Evolutionary conservation across 2,113 vertebrate species (phyloP).

Genomic region (Columbina picui): DNA sequence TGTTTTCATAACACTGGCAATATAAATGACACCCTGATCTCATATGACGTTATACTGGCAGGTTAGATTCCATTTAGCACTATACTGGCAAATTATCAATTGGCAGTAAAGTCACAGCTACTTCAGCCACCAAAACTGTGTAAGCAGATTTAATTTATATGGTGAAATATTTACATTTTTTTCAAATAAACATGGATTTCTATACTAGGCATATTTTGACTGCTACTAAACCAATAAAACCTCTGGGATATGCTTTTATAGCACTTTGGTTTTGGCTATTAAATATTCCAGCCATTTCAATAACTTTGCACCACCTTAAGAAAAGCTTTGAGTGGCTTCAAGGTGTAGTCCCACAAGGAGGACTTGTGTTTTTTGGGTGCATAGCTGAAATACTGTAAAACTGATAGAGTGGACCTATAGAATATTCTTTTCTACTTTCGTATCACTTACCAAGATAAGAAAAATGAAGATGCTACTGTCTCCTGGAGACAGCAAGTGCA

Average conservation of each 20-base stretch:
- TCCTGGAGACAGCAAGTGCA: background rate
- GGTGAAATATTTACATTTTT: conserved; percentile 66
- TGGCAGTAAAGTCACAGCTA: conserved; percentile 50
- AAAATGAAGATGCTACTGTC: background rate
- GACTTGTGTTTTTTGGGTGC: background rate
- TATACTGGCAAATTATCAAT: conserved; percentile 45
- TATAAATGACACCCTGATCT: background rate
- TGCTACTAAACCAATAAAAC: conserved; percentile 53
- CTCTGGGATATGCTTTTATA: conserved; percentile 13
- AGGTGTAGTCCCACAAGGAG: background rate
- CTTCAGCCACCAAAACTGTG: conserved; percentile 51
- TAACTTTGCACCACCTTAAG: background rate
- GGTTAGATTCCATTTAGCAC: conserved; percentile 15
- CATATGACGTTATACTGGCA: conserved; percentile 39
- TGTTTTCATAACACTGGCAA: conserved; percentile 21
- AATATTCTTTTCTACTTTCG: background rate
- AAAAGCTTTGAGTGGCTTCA: background rate
- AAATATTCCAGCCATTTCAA: conserved; percentile 29
- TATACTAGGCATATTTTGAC: conserved; percentile 76
- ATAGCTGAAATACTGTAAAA: background rate
- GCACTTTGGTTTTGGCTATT: background rate
- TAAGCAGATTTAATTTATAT: conserved; percentile 70
- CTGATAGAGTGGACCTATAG: background rate
- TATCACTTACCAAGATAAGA: background rate
- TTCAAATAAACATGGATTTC: conserved; percentile 72